A percentile compares a stretch with the other conserved stretches of the same genome.
Conservation (phyloP, 2,888 invertebrate species). For the Eupithecia tripunctaria region DNA sequence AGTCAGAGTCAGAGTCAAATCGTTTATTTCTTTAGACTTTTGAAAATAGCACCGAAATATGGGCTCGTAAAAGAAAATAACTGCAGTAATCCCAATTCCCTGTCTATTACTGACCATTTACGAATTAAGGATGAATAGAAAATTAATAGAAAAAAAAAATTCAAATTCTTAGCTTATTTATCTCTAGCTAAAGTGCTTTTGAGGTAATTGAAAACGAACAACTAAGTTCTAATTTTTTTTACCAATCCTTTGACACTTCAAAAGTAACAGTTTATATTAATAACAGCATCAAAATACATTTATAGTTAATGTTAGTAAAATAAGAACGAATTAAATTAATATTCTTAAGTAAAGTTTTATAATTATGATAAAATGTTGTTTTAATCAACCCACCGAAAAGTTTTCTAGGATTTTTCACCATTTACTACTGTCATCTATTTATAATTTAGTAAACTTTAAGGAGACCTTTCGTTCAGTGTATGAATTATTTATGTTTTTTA, state of each 20-base stretch:
- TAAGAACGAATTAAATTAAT: not conserved
- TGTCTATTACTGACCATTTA: not conserved
- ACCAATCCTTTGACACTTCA: not conserved
- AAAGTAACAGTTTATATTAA: not conserved
- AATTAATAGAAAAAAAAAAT: too few relatives aligned
- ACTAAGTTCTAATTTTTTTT: not conserved
- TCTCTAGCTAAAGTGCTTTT: constrained; percentile 90
- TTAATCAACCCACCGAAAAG: not conserved
- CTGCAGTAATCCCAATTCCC: constrained; percentile 40
- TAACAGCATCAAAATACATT: not conserved
- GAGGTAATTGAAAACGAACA: constrained; percentile 46
- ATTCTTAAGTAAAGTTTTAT: not conserved
- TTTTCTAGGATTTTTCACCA: not conserved
- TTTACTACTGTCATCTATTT: not conserved
- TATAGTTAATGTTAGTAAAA: not conserved
- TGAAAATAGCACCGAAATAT: constrained; percentile 4
- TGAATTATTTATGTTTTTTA: not conserved
- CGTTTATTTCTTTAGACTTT: constrained; percentile 67
- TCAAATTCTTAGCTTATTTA: constrained; percentile 89
- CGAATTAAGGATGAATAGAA: constrained; percentile 88
- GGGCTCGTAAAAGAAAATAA: not conserved
- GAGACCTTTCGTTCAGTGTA: not conserved
- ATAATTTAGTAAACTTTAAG: not conserved
- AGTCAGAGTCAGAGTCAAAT: constrained; percentile 73
- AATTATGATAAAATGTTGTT: not conserved